These are phyloP conservation scores for Druceiella hillmani DNA, from an alignment of 2,888 invertebrate genomes.

Conservation along the genomic window DNA sequence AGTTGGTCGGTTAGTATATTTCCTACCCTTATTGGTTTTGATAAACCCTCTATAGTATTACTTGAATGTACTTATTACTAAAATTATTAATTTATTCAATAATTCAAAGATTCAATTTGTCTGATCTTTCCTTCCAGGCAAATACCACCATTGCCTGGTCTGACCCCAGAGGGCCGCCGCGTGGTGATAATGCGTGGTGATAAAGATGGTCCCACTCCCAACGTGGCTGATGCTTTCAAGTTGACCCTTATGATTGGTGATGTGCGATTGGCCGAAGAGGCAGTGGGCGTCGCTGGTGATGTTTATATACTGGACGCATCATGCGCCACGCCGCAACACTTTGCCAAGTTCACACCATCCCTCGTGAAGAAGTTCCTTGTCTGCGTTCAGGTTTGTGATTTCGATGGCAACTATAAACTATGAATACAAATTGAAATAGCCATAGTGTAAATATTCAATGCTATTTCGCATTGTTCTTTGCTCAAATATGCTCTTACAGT, in stretches of 20 bases:
- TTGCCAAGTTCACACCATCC: constrained; percentile 78
- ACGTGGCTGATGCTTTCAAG: constrained; percentile 75
- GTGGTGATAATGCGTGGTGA: constrained; percentile 71
- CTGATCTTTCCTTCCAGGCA: constrained; percentile 48
- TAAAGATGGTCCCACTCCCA: constrained; percentile 64
- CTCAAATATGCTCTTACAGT: not conserved
- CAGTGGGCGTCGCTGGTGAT: constrained; percentile 78
- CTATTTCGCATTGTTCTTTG: too few relatives aligned
- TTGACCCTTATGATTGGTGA: constrained; percentile 82
- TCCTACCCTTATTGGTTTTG: too few relatives aligned
- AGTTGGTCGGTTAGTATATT: too few relatives aligned
- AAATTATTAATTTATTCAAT: not conserved
- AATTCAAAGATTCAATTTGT: too few relatives aligned
- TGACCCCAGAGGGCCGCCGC: constrained; percentile 74
- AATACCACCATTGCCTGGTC: constrained; percentile 73
- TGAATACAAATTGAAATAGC: constrained; percentile 4
- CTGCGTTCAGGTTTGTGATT: constrained; percentile 65
- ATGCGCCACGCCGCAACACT: constrained; percentile 73
- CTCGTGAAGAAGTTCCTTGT: constrained; percentile 81
- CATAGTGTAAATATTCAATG: not conserved
- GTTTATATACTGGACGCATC: constrained; percentile 76
- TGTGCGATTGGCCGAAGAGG: constrained; percentile 69
- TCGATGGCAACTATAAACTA: constrained; percentile 11
- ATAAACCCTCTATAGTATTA: too few relatives aligned
- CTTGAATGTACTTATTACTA: not conserved